Evolutionary conservation across 2,888 invertebrate genomes (phyloP), one percentile per base, ranked within the genome.

Genomic region (Notocelia uddmanniana): DNA sequence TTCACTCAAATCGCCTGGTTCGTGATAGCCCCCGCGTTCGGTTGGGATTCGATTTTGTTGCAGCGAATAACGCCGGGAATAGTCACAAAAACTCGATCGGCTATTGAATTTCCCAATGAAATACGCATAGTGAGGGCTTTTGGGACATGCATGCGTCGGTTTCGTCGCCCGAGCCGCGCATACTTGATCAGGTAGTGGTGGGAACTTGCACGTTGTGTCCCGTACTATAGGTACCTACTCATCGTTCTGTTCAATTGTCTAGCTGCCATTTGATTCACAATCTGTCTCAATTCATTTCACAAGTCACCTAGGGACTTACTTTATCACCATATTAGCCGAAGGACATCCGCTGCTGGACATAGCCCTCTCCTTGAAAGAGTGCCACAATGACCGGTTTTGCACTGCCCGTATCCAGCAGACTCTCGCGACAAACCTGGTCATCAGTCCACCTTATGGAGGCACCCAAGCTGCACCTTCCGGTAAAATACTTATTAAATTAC

Each of bases 61-160:
- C 31, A 21, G 2, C 34, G 41, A 70, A 70, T 52, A 64, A 55
- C 34, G 70, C 60, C 54, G 34, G 60, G 50, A 34, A 58, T 54
- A 8, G 60, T 58, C 58, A 64, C 70, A 58, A 69, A 50, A 67
- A 66, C 62, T 31, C 55, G 41, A 74, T 50, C 57, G 69, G 34
- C 68, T 68, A 63, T 73, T 63, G 68, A 63, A 73, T 68, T 67
- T 37, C 26, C 70, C 55, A 73, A 76, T 73, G 73, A 73, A 74
- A 69, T 73, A 67, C 59, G 73, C 70, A 73, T 70, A 67, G 62
- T 74, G 48, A 37, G 60, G 60, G 69, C 41, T 69, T 59, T 54
- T 26, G 19, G 67, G 71, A 67, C 60, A 72, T 67, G 71, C 69
- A 69, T 67, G 63, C 69, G 57, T 64, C 50, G 69, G 58, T 13